These are phyloP conservation scores for Phalacrocorax brasilianus DNA, from an alignment of 2,113 vertebrate genomes.

Conservation along the genomic window DNA sequence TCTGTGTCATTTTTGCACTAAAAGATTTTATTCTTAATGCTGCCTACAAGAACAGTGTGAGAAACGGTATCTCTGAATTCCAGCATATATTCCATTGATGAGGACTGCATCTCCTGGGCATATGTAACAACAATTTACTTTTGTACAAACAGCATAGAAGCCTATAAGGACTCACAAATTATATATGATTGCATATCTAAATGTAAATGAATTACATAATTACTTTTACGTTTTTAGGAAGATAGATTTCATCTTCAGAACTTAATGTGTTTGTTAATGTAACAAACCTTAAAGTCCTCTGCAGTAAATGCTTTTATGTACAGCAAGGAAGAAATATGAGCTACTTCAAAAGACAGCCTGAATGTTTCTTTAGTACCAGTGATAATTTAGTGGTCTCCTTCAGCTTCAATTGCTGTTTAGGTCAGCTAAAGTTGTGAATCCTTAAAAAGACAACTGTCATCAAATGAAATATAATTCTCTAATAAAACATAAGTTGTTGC, in stretches of 20 bases:
- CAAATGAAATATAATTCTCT: slow-evolving; percentile 6
- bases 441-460: not conserved
- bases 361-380: not conserved
- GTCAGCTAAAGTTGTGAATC: slow-evolving; percentile 29
- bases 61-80: slow-evolving; percentile 41
- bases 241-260: slow-evolving; percentile 5
- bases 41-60: slow-evolving; percentile 18
- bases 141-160: not conserved
- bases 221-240: not conserved
- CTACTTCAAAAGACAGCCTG: slow-evolving; percentile 7
- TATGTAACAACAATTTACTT: not conserved
- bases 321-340: slow-evolving; percentile 14
- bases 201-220: slow-evolving; percentile 46
- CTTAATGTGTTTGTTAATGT: slow-evolving; percentile 8
- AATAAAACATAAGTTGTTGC: not conserved
- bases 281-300: slow-evolving; percentile 5
- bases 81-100: slow-evolving; percentile 1
- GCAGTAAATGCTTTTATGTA: slow-evolving; percentile 7
- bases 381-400: slow-evolving; percentile 6
- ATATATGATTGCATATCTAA: slow-evolving; percentile 3
- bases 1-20: not conserved
- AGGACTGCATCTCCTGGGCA: not conserved
- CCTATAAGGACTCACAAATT: slow-evolving; percentile 11
- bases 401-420: slow-evolving; percentile 20
- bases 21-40: slow-evolving; percentile 17